Percentiles rank a stretch among this genome's conserved stretches.
Conservation (phyloP, 2,797 vertebrate genomes). For the Protosalanx chinensis region DNA sequence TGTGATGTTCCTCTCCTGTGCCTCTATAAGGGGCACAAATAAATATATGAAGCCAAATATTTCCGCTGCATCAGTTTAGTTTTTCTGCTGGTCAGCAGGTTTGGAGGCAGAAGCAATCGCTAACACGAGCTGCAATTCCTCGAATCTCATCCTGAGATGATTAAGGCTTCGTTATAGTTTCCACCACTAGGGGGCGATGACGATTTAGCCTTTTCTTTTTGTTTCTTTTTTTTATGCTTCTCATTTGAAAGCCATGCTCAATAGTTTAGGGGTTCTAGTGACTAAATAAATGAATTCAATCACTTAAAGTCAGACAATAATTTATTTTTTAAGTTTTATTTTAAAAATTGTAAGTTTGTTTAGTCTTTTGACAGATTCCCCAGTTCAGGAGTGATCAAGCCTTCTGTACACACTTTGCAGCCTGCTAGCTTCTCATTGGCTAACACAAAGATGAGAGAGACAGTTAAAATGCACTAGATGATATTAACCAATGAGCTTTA, state of each 20-base stretch:
- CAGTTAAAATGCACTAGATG: constrained; percentile 56
- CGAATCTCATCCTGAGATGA: background rate
- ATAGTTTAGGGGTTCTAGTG: background rate
- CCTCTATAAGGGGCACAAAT: constrained; percentile 13
- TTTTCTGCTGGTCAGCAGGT: constrained; percentile 33
- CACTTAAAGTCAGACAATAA: background rate
- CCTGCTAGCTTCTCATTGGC: background rate
- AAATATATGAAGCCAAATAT: constrained; percentile 29
- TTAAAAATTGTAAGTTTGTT: background rate
- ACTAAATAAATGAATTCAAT: background rate
- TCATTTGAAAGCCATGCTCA: background rate
- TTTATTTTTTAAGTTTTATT: constrained; percentile 4
- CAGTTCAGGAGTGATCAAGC: background rate
- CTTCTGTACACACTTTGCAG: background rate
- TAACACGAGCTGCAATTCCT: constrained; percentile 4
- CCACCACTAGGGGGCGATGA: constrained; percentile 24
- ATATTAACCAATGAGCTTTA: constrained; percentile 43
- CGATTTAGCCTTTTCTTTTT: background rate
- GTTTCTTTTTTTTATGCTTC: background rate
- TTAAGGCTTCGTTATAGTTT: constrained; percentile 1
- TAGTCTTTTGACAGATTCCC: background rate
- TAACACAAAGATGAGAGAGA: background rate
- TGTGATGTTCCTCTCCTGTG: constrained; percentile 19
- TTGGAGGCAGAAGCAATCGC: constrained; percentile 19
- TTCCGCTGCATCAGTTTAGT: constrained; percentile 27